These are phyloP conservation scores for Bradynema listronoti DNA, from an alignment of 1,140 invertebrate genomes.

Conservation along the genomic window DNA sequence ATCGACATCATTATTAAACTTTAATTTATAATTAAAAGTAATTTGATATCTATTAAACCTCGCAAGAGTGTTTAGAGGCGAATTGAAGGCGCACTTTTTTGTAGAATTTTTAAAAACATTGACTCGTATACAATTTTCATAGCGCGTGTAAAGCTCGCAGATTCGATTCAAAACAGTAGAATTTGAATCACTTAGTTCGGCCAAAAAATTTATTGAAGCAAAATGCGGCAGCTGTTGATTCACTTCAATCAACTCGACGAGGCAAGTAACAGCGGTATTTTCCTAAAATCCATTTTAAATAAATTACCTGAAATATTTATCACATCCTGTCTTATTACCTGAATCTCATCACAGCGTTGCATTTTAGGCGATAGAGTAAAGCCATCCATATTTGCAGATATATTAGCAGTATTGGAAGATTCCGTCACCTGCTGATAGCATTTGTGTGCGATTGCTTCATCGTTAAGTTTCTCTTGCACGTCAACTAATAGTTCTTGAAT, in stretches of 20 bases:
- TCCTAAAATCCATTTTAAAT: conserved; percentile 36
- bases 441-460: conserved; percentile 46
- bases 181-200: conserved; percentile 35
- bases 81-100: conserved; percentile 52
- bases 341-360: conserved; percentile 41
- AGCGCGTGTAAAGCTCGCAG: conserved; percentile 45
- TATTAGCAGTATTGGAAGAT: neutral
- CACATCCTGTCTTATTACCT: conserved; percentile 30
- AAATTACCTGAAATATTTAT: conserved; percentile 8
- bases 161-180: conserved; percentile 30
- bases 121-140: conserved; percentile 44
- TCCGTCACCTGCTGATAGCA: conserved; percentile 43
- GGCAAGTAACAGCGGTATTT: conserved; percentile 48
- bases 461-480: conserved; percentile 46
- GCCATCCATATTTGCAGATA: conserved; percentile 19
- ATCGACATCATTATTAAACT: neutral
- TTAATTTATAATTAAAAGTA: neutral
- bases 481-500: conserved; percentile 49
- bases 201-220: conserved; percentile 46
- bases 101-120: conserved; percentile 40
- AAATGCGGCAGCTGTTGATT: conserved; percentile 47
- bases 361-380: conserved; percentile 41
- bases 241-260: conserved; percentile 51
- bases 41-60: conserved; percentile 11
- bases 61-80: conserved; percentile 51